A percentile compares a stretch with the other conserved stretches of the same genome.
phyloP scores from a whole-genome alignment of 1,140 invertebrate genomes.

The Physella acuta region DNA sequence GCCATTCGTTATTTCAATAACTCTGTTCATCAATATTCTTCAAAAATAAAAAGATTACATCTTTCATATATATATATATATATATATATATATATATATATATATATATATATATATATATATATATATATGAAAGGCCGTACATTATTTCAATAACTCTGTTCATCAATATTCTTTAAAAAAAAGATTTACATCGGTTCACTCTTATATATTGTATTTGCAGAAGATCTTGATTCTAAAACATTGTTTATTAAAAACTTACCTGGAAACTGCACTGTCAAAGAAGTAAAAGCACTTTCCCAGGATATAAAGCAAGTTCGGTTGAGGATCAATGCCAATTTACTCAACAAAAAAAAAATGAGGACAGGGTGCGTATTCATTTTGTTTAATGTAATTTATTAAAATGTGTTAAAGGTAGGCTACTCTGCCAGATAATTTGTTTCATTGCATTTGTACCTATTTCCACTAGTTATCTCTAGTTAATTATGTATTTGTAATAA shows the following conservation, averaged over 20 bases:
- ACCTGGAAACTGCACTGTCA: constrained; percentile 10
- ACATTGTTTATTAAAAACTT: constrained; percentile 30
- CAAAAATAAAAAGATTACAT: too few species aligned
- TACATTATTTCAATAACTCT: too few species aligned
- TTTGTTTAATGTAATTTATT: too few species aligned
- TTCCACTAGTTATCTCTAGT: too few species aligned
- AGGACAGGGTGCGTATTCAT: constrained; percentile 14
- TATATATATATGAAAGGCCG: neutral
- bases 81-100: neutral
- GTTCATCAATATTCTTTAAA: neutral
- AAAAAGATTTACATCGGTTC: neutral
- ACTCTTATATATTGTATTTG: neutral
- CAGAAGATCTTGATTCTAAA: constrained; percentile 13
- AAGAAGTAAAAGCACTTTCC: constrained; percentile 24
- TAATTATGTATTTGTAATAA: too few species aligned
- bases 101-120: neutral
- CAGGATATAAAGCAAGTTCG: constrained; percentile 28
- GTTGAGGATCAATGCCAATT: constrained; percentile 13
- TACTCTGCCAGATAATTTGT: too few species aligned
- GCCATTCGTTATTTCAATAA: too few species aligned
- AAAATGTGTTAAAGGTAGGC: too few species aligned
- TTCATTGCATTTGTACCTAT: too few species aligned
- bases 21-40: too few species aligned
- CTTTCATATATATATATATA: too few species aligned
- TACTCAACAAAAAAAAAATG: constrained; percentile 9